These are phyloP conservation scores for Scaptomyza montana DNA, from an alignment of 1,140 invertebrate species.

Conservation along the genomic window DNA sequence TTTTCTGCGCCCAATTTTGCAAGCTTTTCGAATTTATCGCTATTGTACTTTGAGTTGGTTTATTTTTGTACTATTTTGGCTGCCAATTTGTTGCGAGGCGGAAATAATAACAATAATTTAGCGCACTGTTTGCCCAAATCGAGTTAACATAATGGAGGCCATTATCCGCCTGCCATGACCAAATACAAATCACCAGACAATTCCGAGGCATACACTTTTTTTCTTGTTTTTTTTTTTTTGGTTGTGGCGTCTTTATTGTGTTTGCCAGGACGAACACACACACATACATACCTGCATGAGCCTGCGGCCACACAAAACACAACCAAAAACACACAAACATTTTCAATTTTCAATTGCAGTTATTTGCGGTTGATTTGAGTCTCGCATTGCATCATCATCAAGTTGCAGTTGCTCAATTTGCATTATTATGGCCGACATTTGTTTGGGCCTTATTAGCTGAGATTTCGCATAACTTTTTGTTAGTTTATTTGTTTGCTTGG, in stretches of 20 bases:
- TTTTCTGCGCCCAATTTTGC: slow-evolving; percentile 64
- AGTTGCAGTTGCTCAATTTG: slow-evolving; percentile 57
- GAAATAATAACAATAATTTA: slow-evolving; percentile 81
- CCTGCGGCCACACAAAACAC: background rate
- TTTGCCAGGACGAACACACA: slow-evolving; percentile 44
- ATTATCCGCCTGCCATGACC: slow-evolving; percentile 46
- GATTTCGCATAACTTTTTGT: slow-evolving; percentile 37
- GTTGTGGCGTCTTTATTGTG: slow-evolving; percentile 44
- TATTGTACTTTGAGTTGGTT: slow-evolving; percentile 11
- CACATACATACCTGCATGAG: no score
- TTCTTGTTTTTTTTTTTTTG: no score
- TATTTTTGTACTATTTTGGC: slow-evolving; percentile 32
- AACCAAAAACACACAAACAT: no score
- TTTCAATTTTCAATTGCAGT: slow-evolving; percentile 23
- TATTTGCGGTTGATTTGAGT: slow-evolving; percentile 42
- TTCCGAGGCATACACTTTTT: background rate
- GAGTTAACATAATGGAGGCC: slow-evolving; percentile 72
- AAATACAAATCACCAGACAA: slow-evolving; percentile 33
- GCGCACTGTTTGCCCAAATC: slow-evolving; percentile 77
- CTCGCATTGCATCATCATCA: slow-evolving; percentile 45
- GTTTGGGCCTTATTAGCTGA: slow-evolving; percentile 65
- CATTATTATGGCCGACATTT: slow-evolving; percentile 73
- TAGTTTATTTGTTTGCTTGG: background rate
- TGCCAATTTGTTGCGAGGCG: slow-evolving; percentile 64
- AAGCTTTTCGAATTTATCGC: slow-evolving; percentile 37